Evolutionary conservation across 2,888 invertebrate species (phyloP), one percentile per base, ranked within the genome.

Genomic region (Nasonovia ribisnigri): DNA sequence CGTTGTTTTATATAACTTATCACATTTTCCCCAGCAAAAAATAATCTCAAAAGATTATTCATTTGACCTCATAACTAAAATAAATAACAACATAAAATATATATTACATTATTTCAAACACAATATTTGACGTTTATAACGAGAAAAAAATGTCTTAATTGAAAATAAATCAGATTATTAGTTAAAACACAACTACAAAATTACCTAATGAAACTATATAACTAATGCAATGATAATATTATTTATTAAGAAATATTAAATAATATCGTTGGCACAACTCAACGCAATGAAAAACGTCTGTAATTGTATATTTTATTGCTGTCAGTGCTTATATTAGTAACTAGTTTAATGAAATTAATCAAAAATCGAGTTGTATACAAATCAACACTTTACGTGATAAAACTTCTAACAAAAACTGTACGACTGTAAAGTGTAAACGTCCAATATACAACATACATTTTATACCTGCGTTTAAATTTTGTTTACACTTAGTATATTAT

Each of bases 31-130:
- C 6, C n/a, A 5, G 48, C n/a, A 29, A 77, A 90, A 90, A 90
- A 77, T 48, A 13, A 24, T 20, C 48, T 90, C 11, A 90, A 88
- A 42, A 60, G 29, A 67, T 90, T n/a, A 67, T 29, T 67, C 13
- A 42, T 88, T 90, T 90, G 90, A 90, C 67, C 67, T 90, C 46
- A 24, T 88, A 51, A 88, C n/a, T 48, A 88, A 51, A 88, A 54
- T 88, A 26, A 88, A 88, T 54, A 88, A n/a, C 36, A 54, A 54
- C 51, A 24, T 88, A 54, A 54, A 88, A 54, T 88, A 54, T 11
- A 54, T 36, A 54, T 36, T 88, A 54, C 11, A 51, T 88, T 42
- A 84, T 84, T 42, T 51, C 1, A 90, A 90, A 67, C 48, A 29
- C 43, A 42, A 89, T 60, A 57, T 60, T 60, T 57, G 43, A 36